Evolutionary conservation across 2,797 vertebrate species (phyloP).

Genomic region (Rhyacichthys aspro): DNA sequence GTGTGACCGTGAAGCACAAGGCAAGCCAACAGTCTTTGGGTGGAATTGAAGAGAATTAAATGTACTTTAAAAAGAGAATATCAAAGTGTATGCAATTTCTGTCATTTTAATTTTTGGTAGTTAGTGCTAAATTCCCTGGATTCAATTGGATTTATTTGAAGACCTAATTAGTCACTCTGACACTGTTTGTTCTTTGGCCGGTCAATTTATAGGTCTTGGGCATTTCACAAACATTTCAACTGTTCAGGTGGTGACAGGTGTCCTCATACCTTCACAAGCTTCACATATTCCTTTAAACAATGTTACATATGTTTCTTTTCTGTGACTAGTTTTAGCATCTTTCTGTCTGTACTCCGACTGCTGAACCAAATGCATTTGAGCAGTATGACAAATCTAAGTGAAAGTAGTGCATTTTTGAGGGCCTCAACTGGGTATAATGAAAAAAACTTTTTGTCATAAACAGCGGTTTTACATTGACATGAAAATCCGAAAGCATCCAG

Average conservation of each 20-base stretch:
- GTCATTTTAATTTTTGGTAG: constrained; percentile 26
- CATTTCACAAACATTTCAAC: constrained; percentile 43
- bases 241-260: constrained; percentile 30
- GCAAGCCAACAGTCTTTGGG: constrained; percentile 51
- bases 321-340: constrained; percentile 70
- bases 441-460: constrained; percentile 36
- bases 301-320: constrained; percentile 64
- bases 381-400: constrained; percentile 66
- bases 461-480: constrained; percentile 55
- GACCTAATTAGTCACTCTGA: constrained; percentile 25
- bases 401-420: constrained; percentile 46
- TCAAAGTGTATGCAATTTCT: constrained; percentile 35
- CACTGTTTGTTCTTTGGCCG: constrained; percentile 18
- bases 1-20: constrained; percentile 75
- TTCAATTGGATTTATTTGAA: constrained; percentile 40
- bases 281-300: constrained; percentile 68
- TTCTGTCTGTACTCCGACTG: constrained; percentile 70
- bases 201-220: constrained; percentile 35
- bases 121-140: constrained; percentile 23
- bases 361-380: constrained; percentile 77
- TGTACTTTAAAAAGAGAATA: constrained; percentile 55
- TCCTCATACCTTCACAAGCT: constrained; percentile 63
- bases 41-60: constrained; percentile 20
- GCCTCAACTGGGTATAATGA: constrained; percentile 29
- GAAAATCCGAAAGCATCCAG: constrained; percentile 47